Evolutionary conservation across 2,888 invertebrate genomes (phyloP).

Genomic region (Chymomyza fuscimana): DNA sequence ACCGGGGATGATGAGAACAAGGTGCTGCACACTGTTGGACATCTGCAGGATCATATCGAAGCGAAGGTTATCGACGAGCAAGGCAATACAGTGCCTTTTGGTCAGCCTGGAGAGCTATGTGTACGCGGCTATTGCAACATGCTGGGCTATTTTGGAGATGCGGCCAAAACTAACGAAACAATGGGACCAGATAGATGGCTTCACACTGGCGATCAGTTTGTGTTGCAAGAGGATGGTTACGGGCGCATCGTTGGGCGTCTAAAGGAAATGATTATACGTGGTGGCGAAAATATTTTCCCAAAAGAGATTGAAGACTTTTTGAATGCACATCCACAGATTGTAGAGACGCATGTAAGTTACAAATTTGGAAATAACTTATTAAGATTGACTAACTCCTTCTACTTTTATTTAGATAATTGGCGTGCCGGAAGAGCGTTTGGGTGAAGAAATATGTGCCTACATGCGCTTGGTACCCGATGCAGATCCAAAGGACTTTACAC

Average conservation of each 20-base stretch:
- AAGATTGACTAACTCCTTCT: too few species aligned
- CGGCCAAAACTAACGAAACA: slow-evolving; percentile 85
- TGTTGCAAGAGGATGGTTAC: slow-evolving; percentile 85
- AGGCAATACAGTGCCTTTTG: slow-evolving; percentile 84
- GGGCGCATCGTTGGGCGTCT: slow-evolving; percentile 85
- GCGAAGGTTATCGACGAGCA: slow-evolving; percentile 83
- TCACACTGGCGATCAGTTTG: slow-evolving; percentile 84
- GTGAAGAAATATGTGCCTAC: slow-evolving; percentile 87
- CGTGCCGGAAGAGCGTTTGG: slow-evolving; percentile 85
- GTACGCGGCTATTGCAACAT: slow-evolving; percentile 86
- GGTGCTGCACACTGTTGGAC: slow-evolving; percentile 81
- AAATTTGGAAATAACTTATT: not conserved
- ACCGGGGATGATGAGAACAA: slow-evolving; percentile 79
- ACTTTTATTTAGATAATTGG: slow-evolving; percentile 82
- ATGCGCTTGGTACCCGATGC: slow-evolving; percentile 81
- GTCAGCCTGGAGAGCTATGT: slow-evolving; percentile 86
- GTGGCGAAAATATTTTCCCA: slow-evolving; percentile 91
- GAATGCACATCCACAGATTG: slow-evolving; percentile 84
- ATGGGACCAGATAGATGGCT: slow-evolving; percentile 86
- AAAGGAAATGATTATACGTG: slow-evolving; percentile 89
- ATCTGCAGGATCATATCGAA: slow-evolving; percentile 82
- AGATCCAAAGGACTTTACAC: slow-evolving; percentile 78
- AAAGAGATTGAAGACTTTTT: slow-evolving; percentile 88
- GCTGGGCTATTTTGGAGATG: slow-evolving; percentile 88
- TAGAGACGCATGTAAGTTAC: slow-evolving; percentile 83